Conservation (phyloP, 2,113 vertebrate genomes). For the Furnarius figulus region DNA sequence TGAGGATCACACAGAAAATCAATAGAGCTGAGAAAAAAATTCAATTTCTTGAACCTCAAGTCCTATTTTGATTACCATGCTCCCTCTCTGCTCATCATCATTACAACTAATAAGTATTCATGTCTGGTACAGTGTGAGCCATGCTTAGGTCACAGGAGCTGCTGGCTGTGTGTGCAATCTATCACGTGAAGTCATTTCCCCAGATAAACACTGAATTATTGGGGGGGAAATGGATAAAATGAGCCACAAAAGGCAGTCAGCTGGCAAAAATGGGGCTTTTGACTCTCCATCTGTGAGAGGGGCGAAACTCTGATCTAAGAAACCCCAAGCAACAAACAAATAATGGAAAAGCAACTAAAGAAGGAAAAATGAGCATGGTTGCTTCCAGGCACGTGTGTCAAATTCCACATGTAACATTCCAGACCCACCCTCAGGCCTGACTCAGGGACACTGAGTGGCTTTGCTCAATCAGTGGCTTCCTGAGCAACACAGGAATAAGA, state of each 20-base stretch:
- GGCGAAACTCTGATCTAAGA: background rate
- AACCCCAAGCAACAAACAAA: fast-evolving
- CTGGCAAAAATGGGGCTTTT: background rate
- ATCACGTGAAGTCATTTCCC: background rate
- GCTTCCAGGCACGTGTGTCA: background rate
- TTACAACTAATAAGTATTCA: background rate
- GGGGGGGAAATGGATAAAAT: background rate
- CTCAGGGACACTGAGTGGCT: background rate
- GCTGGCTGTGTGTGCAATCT: background rate
- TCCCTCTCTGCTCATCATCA: background rate
- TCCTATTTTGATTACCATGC: background rate
- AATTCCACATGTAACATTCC: background rate
- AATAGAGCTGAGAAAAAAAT: background rate
- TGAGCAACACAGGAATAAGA: background rate
- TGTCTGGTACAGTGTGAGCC: background rate
- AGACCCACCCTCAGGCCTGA: background rate
- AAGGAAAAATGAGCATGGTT: background rate
- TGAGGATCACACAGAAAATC: background rate
- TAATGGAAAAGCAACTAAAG: background rate
- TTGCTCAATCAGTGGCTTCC: background rate
- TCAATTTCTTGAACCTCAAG: background rate
- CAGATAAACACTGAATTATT: background rate
- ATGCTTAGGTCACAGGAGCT: background rate
- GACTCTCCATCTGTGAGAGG: background rate
- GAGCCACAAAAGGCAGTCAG: background rate